Evolutionary conservation across 2,888 invertebrate species (phyloP), one percentile per base, ranked within the genome.

Genomic region (Mesorhabditis belari): DNA sequence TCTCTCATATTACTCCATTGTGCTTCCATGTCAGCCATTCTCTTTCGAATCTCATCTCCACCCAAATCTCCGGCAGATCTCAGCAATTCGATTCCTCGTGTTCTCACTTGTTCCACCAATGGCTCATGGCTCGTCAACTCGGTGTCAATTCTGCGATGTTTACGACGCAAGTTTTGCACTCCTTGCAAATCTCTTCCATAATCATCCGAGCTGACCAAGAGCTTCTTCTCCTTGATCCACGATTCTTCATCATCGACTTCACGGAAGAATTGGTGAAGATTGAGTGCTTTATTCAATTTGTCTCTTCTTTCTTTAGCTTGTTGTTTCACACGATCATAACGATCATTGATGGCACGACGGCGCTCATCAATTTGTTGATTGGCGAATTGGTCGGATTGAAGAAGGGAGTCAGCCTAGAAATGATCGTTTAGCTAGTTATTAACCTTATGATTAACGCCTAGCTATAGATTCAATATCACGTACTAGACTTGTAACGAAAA

Each of bases 221-320:
- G 85, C 81, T 96, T 95, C 87, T 96, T 98, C 83, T 98, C 96
- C 88, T 94, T 96, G 82, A 98, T 96, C 96, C 96, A 98, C 5
- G 93, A 92, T 84, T 98, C 96, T 84, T 98, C 96, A 81, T 98
- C 96, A 67, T 96, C 96, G 82, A 98, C 94, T 82, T 98, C 96
- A 59, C 96, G 86, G 87, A 96, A 92, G 89, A 98, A 98, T 85
- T 98, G 96, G 83, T 98, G 96, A 81, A 98, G 87, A 5, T 94
- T 95, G 82, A 94, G 90, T 50, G 96, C 95, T 84, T 98, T 96
- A 83, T 92, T 90, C 63, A 98, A 86, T 29, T 92, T 86, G 6
- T 90, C 90, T 80, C 93, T 90, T 54, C 96, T 87, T 81, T 93
- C 91, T 52, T 91, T 90, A 57, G 94, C 92, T 74, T 94, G 86